Conservation (phyloP, 2,797 vertebrate genomes). For the Trachurus trachurus region DNA sequence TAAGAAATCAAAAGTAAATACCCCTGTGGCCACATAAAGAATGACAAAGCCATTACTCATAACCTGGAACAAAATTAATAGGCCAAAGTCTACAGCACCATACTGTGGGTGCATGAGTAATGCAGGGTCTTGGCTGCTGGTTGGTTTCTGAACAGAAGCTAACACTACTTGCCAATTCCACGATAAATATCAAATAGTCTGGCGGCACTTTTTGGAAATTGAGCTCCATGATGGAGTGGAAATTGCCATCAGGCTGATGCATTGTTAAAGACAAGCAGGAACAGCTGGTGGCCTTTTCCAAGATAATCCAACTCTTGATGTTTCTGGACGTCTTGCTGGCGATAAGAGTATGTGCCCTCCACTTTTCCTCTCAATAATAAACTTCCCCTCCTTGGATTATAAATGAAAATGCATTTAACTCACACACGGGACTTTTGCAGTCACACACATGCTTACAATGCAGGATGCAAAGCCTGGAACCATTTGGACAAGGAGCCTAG, state of each 20-base stretch:
- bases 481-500: slow-evolving; percentile 47
- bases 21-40: slow-evolving; percentile 71
- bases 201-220: slow-evolving; percentile 78
- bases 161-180: slow-evolving; percentile 75
- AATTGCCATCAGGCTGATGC: slow-evolving; percentile 72
- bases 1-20: slow-evolving; percentile 81
- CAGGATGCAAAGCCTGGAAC: slow-evolving; percentile 47
- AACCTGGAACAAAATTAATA: slow-evolving; percentile 75
- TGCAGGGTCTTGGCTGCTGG: slow-evolving; percentile 69
- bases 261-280: slow-evolving; percentile 73
- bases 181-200: slow-evolving; percentile 82
- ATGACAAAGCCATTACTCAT: slow-evolving; percentile 76
- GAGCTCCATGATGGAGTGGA: slow-evolving; percentile 73
- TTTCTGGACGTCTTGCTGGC: slow-evolving; percentile 52
- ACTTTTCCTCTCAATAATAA: slow-evolving; percentile 11
- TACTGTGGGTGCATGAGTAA: slow-evolving; percentile 77
- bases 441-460: slow-evolving; percentile 21
- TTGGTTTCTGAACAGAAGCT: slow-evolving; percentile 77
- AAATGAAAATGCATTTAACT: slow-evolving; percentile 14
- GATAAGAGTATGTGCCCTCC: slow-evolving; percentile 28
- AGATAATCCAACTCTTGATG: slow-evolving; percentile 72
- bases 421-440: neutral
- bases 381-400: neutral
- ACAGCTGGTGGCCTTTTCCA: slow-evolving; percentile 78
- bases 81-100: slow-evolving; percentile 67